A percentile compares a stretch with the other conserved stretches of the same genome.
Evolutionary conservation across 1,140 invertebrate species (phyloP).

Genomic region (Apis laboriosa): DNA sequence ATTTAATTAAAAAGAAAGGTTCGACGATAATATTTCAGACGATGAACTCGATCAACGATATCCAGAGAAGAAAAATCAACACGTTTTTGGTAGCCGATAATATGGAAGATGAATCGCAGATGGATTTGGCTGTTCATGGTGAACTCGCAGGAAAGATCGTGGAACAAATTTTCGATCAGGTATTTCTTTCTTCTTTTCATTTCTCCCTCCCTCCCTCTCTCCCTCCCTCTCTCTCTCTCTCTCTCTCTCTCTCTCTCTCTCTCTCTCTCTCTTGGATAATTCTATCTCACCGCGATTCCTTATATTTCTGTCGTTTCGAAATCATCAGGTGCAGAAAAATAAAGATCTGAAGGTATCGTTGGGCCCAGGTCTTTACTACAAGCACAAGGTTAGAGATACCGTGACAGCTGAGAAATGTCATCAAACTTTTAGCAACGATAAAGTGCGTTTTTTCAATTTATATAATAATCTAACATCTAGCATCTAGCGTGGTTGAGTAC

Average conservation of each 20-base stretch:
- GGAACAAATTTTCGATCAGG: constrained; percentile 70
- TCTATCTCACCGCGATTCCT: fast-evolving
- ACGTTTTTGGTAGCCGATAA: constrained; percentile 61
- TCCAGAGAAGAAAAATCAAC: constrained; percentile 38
- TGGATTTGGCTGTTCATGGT: constrained; percentile 64
- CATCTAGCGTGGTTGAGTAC: too few species aligned
- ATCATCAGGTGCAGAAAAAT: constrained; percentile 61
- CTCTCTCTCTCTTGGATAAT: background rate
- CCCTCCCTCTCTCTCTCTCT: background rate
- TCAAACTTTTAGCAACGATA: constrained; percentile 40
- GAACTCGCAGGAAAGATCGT: constrained; percentile 69
- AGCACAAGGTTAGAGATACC: constrained; percentile 50
- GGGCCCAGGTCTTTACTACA: constrained; percentile 61
- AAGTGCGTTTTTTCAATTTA: constrained; percentile 24
- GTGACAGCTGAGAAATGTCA: constrained; percentile 51
- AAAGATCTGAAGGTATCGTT: constrained; percentile 56
- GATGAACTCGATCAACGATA: constrained; percentile 35
- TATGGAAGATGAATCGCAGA: constrained; percentile 65
- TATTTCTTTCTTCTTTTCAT: background rate
- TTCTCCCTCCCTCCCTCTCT: background rate
- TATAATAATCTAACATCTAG: too few species aligned
- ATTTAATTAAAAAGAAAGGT: constrained; percentile 38
- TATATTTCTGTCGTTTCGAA: background rate
- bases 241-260: background rate
- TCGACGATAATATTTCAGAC: constrained; percentile 50